Evolutionary conservation across 1,140 invertebrate genomes (phyloP).

Genomic region (Papilio machaon): DNA sequence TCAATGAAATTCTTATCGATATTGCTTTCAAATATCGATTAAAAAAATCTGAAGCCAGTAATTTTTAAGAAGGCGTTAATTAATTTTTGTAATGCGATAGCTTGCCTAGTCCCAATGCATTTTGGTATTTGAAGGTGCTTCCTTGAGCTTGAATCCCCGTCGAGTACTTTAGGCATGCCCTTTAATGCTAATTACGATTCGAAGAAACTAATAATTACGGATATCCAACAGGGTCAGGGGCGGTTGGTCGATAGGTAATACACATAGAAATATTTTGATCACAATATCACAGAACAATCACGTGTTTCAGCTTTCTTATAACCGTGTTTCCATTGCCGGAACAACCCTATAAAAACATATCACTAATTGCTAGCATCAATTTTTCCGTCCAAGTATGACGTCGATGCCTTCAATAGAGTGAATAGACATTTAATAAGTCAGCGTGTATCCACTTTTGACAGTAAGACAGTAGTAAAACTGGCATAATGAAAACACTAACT

Average conservation of each 20-base stretch:
- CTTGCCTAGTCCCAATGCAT: constrained; percentile 36
- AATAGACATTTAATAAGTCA: too few relatives aligned
- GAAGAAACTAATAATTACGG: constrained; percentile 45
- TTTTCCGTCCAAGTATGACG: too few relatives aligned
- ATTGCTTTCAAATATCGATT: not conserved
- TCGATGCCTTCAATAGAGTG: too few relatives aligned
- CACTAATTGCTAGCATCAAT: not conserved
- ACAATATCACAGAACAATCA: constrained; percentile 29
- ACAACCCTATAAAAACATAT: not conserved
- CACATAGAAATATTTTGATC: constrained; percentile 35
- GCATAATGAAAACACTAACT: not conserved
- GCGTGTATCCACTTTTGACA: too few relatives aligned
- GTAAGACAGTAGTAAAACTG: too few relatives aligned
- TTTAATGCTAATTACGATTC: constrained; percentile 41
- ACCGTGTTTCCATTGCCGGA: not conserved
- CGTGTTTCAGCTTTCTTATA: constrained; percentile 33
- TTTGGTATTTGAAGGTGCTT: constrained; percentile 46
- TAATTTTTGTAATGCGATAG: constrained; percentile 14
- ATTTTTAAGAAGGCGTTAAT: not conserved
- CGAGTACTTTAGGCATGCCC: constrained; percentile 53
- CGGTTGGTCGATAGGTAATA: constrained; percentile 66
- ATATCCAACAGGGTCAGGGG: constrained; percentile 58
- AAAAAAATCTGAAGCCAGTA: not conserved
- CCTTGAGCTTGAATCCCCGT: constrained; percentile 39
- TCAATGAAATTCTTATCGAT: not conserved